phyloP scores from a whole-genome alignment of 2,888 invertebrate genomes.

The Platypus cylindrus region DNA sequence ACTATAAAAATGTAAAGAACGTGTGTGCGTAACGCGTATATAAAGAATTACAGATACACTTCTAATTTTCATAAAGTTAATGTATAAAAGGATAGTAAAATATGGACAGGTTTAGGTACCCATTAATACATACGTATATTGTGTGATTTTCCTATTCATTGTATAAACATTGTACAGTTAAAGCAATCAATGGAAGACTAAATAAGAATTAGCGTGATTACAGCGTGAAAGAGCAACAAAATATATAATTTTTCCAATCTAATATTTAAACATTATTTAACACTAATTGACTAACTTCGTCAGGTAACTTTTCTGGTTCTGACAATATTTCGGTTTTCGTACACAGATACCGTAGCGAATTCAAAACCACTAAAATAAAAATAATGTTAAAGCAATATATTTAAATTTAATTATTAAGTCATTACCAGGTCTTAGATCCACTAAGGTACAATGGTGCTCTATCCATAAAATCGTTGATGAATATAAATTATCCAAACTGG shows the following conservation, averaged over 20 bases:
- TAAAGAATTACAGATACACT: too few species aligned
- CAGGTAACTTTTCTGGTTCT: constrained; percentile 75
- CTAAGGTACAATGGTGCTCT: constrained; percentile 91
- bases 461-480: constrained; percentile 88
- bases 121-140: too few species aligned
- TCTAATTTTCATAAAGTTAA: too few species aligned
- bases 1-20: too few species aligned
- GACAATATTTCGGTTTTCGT: constrained; percentile 87
- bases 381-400: constrained; percentile 4
- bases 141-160: too few species aligned
- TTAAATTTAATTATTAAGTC: too few species aligned
- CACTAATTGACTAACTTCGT: constrained; percentile 76
- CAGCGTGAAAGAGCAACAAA: constrained; percentile 7
- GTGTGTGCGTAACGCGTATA: too few species aligned
- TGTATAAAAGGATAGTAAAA: too few species aligned
- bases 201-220: constrained; percentile 3
- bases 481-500: constrained; percentile 82
- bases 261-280: constrained; percentile 14
- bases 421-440: constrained; percentile 84
- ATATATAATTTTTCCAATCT: constrained; percentile 5
- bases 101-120: too few species aligned
- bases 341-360: constrained; percentile 79
- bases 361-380: constrained; percentile 68
- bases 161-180: too few species aligned
- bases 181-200: too few species aligned